Base-by-base conservation (phyloP, 2,113 vertebrate species). In the Tyto alba region DNA sequence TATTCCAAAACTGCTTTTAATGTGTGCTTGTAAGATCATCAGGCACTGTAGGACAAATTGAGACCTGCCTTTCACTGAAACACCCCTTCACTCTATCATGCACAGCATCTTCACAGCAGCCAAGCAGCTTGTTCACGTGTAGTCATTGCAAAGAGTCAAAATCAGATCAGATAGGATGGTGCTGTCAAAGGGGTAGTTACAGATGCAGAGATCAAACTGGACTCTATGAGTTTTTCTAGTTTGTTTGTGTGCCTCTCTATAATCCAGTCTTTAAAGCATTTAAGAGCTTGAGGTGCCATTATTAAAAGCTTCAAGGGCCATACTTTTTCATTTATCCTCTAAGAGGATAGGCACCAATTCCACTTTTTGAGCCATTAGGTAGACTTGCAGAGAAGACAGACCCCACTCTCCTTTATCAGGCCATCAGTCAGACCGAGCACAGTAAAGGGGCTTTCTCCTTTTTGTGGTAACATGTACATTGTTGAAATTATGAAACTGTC, bases 1-100 rank as follows among this genome's bases (percentile, higher is more conserved):
- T 32, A 52, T 90, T 94, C 96, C 57, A 89, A 82, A 96, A 94
- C 74, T 77, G 26, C 73, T 73, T 81, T 71, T 62, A 89, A 43
- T 92, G 56, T 10, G 1, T 83, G 45, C 71, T 89, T 84, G 27
- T 86, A 48, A 89, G 83, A 87, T 89, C 67, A 64, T 55, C 9
- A 52, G 56, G 60, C 29, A 22, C 80, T 69, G 34, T 56, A 92
- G 77, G 90, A 82, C 69, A 85, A 80, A 91, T 66, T 89, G 88
- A 92, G 59, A 95, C 86, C 47, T 89, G 80, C 30, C 80, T 93
- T 89, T 71, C 30, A 32, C 22, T 69, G 56, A 66, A 94, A 80
- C 34, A 62, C 38, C 19, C 40, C 57, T 14, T 63, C 0, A 0
- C 47, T 85, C 75, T 81, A 66, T 84, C 86, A 62, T 3, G 8